Evolutionary conservation across 2,888 invertebrate genomes (phyloP).

Genomic region (Nebria brevicollis): DNA sequence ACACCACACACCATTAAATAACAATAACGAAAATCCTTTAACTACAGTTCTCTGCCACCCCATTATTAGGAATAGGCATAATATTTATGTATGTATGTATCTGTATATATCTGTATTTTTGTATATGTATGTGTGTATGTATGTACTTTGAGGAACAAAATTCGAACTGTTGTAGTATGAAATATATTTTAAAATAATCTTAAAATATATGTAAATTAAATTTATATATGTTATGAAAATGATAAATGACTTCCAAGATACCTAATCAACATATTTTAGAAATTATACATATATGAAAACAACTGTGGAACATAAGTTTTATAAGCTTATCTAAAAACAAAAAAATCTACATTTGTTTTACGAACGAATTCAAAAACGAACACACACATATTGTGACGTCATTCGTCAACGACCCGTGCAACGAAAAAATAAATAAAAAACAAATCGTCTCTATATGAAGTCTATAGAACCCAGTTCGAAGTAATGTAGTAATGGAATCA

Average conservation of each 20-base stretch:
- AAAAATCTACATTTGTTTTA: no score
- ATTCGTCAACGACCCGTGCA: no score
- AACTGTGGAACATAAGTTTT: background rate
- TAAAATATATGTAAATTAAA: background rate
- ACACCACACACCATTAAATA: no score
- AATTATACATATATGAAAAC: background rate
- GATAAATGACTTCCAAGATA: background rate
- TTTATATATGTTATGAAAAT: background rate
- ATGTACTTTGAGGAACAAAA: background rate
- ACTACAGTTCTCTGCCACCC: no score
- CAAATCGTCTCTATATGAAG: background rate
- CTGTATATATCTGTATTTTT: no score
- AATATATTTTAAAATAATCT: background rate
- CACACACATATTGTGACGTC: no score
- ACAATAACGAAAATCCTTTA: no score
- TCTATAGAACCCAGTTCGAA: background rate
- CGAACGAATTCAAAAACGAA: no score
- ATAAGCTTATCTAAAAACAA: background rate
- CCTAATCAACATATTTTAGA: background rate
- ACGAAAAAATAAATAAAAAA: no score
- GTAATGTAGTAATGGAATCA: background rate
- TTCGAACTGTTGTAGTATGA: background rate
- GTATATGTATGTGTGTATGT: no score
- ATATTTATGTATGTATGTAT: no score
- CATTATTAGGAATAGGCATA: no score